Conservation (phyloP, 2,797 vertebrate genomes). For the Enteromius thamalakanensis region DNA sequence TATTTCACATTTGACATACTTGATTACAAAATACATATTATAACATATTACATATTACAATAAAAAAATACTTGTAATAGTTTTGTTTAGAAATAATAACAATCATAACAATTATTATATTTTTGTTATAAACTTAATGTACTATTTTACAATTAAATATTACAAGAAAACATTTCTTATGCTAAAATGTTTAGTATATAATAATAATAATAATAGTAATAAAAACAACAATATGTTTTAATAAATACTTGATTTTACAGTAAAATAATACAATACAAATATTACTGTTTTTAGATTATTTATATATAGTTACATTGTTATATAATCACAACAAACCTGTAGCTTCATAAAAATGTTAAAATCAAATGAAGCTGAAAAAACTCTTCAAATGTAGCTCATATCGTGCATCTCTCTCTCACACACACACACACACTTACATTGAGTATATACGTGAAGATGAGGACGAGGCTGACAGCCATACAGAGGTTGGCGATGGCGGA, state of each 20-base stretch:
- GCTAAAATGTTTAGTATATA: not conserved
- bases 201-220: not conserved
- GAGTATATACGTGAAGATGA: slow-evolving; percentile 84
- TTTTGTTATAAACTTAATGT: not conserved
- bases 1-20: not conserved
- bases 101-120: not conserved
- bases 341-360: not conserved
- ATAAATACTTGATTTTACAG: not conserved
- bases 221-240: no score
- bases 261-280: not conserved
- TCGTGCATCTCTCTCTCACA: not conserved
- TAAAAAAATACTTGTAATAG: not conserved
- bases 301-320: not conserved
- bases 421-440: slow-evolving; percentile 74
- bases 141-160: not conserved
- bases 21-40: not conserved
- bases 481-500: slow-evolving; percentile 83
- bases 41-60: not conserved
- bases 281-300: not conserved
- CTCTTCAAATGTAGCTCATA: no score
- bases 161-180: not conserved
- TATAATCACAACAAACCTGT: not conserved
- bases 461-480: slow-evolving; percentile 85
- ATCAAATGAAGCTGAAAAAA: not conserved
- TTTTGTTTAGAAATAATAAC: not conserved